Conservation (phyloP, 2,797 vertebrate genomes). For the Uromys caudimaculatus region DNA sequence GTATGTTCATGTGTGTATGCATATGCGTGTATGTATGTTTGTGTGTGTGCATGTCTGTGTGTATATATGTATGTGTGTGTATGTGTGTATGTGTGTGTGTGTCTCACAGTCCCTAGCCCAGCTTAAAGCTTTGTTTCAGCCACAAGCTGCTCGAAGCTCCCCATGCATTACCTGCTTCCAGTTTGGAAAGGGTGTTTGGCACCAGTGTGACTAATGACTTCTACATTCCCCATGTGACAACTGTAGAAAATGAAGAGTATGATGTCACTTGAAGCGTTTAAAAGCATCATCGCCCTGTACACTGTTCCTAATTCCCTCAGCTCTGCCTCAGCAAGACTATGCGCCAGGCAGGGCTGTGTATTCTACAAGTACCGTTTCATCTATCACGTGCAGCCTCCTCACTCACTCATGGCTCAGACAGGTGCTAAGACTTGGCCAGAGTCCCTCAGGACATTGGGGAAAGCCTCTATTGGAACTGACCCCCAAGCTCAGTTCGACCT, state of each 20-base stretch:
- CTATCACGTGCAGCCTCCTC: rapidly evolving
- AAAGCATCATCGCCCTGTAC: neutral
- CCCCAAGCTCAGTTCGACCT: neutral
- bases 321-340: neutral
- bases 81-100: neutral
- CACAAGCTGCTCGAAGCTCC: neutral
- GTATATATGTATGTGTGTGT: neutral
- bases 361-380: neutral
- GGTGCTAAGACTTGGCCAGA: neutral
- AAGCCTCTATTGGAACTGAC: neutral
- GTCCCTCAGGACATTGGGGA: neutral
- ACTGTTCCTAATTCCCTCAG: no score
- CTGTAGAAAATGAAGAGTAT: neutral
- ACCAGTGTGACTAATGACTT: neutral
- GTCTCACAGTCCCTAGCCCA: neutral
- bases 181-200: neutral
- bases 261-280: neutral
- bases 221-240: neutral
- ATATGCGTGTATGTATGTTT: neutral
- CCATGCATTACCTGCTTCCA: neutral
- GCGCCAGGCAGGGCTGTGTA: no score
- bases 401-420: neutral
- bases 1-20: no score
- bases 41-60: no score
- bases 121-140: neutral